These are phyloP conservation scores for Pantherophis guttatus DNA, from an alignment of 2,113 vertebrate genomes.

Conservation along the genomic window DNA sequence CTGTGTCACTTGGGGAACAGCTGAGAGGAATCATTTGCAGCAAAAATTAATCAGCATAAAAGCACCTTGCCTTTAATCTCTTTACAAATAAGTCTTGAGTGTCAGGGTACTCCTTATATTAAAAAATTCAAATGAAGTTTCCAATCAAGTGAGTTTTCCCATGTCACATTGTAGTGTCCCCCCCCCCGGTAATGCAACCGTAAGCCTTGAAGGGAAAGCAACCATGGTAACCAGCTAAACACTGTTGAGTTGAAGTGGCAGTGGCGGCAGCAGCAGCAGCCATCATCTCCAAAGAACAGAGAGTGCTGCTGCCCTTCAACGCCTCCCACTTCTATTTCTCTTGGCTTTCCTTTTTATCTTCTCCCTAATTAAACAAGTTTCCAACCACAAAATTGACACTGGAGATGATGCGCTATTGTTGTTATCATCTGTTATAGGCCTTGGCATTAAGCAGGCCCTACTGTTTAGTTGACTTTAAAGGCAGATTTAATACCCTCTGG, in stretches of 20 bases:
- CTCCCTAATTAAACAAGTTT: conserved; percentile 63
- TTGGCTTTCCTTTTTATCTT: conserved; percentile 59
- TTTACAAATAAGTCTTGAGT: neutral
- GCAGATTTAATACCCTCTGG: conserved; percentile 46
- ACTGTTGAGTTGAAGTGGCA: conserved; percentile 25
- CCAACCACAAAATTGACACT: conserved; percentile 51
- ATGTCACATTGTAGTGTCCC: conserved; percentile 56
- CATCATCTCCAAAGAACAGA: conserved; percentile 74
- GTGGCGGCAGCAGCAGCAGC: conserved; percentile 32
- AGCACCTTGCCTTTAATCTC: neutral
- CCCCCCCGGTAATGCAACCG: conserved; percentile 61
- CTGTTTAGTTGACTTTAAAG: conserved; percentile 53
- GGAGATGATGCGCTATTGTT: conserved; percentile 42
- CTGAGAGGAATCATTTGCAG: neutral
- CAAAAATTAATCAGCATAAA: neutral
- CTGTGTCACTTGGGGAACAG: neutral
- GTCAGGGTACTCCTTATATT: neutral
- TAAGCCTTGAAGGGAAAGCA: conserved; percentile 71
- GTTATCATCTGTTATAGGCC: conserved; percentile 45
- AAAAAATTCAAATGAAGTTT: neutral
- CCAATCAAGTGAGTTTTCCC: conserved; percentile 15
- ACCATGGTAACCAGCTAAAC: conserved; percentile 79
- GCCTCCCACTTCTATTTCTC: conserved; percentile 66
- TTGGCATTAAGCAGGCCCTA: conserved; percentile 38
- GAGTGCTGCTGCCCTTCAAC: conserved; percentile 68